phyloP scores from a whole-genome alignment of 2,113 vertebrate genomes.

The Nannobrachium achirus region DNA sequence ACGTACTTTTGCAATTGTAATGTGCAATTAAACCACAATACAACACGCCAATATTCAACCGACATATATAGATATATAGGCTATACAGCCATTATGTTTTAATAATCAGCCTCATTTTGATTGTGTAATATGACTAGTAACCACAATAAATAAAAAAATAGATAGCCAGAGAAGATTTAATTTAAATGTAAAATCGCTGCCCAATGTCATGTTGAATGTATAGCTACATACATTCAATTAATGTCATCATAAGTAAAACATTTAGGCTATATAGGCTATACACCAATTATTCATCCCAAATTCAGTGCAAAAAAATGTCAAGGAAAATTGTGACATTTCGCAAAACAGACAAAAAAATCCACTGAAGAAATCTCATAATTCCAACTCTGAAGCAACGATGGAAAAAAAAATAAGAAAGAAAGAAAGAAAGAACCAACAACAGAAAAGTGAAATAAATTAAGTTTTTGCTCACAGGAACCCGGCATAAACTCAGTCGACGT shows the following conservation, averaged over 20 bases:
- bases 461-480: slow-evolving; percentile 38
- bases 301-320: slow-evolving; percentile 22
- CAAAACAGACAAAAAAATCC: slow-evolving; percentile 3
- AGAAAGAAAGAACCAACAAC: no score
- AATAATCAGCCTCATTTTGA: not conserved
- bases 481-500: slow-evolving; percentile 51
- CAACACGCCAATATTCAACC: not conserved
- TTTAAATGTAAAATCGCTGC: slow-evolving; percentile 19
- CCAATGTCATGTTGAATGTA: slow-evolving; percentile 23
- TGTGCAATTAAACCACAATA: slow-evolving; percentile 7
- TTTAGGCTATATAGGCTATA: slow-evolving; percentile 5
- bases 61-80: not conserved
- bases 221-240: slow-evolving; percentile 3
- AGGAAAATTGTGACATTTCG: slow-evolving; percentile 9
- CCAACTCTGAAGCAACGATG: slow-evolving; percentile 11
- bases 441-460: slow-evolving; percentile 28
- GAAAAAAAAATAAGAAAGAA: no score
- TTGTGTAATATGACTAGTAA: not conserved
- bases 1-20: slow-evolving; percentile 4
- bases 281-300: slow-evolving; percentile 2
- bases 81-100: no score
- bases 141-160: not conserved
- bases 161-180: slow-evolving; percentile 4
- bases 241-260: slow-evolving; percentile 27
- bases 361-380: slow-evolving; percentile 21